phyloP scores from a whole-genome alignment of 30 jellyfish, hydroid and myxozoan genomes.

The Phacellophora camtschatica region DNA sequence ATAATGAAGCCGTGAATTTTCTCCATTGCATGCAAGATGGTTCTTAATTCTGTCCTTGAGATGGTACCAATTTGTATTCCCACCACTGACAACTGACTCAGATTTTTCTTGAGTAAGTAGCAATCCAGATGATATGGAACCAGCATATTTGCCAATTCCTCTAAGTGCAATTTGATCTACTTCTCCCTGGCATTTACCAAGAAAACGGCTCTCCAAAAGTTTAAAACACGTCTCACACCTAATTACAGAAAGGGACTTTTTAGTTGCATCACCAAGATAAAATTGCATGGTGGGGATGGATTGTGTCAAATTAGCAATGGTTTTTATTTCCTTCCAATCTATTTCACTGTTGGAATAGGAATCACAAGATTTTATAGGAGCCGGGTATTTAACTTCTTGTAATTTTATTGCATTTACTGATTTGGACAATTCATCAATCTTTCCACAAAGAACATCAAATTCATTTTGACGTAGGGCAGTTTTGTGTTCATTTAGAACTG shows the following conservation, averaged over 20 bases:
- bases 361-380: neutral
- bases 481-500: neutral
- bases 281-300: neutral
- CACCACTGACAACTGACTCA: neutral
- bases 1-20: neutral
- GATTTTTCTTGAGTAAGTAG: neutral
- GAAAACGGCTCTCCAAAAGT: neutral
- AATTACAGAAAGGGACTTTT: neutral
- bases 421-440: neutral
- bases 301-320: neutral
- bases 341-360: neutral
- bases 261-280: neutral
- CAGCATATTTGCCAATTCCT: slow-evolving; percentile 5
- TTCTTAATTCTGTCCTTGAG: neutral
- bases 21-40: neutral
- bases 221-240: slow-evolving; percentile 14
- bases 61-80: neutral
- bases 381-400: no score
- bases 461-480: neutral
- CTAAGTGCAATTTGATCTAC: neutral
- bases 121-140: slow-evolving; percentile 12
- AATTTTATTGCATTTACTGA: neutral
- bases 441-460: neutral
- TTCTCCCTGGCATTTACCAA: neutral
- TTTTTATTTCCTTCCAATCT: neutral